These are phyloP conservation scores for Polyodon spathula DNA, from an alignment of 2,113 vertebrate species.

Conservation along the genomic window DNA sequence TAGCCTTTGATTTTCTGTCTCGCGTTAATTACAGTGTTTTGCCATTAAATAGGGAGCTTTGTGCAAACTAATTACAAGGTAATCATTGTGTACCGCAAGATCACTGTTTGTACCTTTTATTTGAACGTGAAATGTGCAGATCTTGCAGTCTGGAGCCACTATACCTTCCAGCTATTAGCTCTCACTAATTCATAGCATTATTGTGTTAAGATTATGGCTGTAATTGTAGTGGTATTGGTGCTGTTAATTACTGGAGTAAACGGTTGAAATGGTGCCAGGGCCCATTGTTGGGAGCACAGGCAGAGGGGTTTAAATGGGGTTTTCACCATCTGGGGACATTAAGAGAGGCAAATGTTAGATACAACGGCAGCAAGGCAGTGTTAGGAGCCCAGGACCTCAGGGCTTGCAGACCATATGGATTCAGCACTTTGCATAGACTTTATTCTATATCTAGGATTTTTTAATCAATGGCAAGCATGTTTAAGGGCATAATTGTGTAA, in stretches of 20 bases:
- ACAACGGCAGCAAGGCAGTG: slow-evolving; percentile 71
- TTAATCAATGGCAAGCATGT: slow-evolving; percentile 66
- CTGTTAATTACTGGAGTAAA: slow-evolving; percentile 99
- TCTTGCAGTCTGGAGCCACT: slow-evolving; percentile 75
- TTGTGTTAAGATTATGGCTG: slow-evolving; percentile 75
- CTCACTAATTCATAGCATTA: slow-evolving; percentile 86
- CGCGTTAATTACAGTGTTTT: slow-evolving; percentile 96
- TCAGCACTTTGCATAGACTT: slow-evolving; percentile 58
- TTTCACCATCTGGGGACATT: slow-evolving; percentile 97
- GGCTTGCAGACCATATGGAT: slow-evolving; percentile 94
- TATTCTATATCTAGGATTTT: slow-evolving; percentile 64
- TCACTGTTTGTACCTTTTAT: slow-evolving; percentile 88
- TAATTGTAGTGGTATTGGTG: slow-evolving; percentile 94
- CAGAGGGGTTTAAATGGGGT: slow-evolving; percentile 91
- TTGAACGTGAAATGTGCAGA: slow-evolving; percentile 74
- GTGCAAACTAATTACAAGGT: slow-evolving; percentile 98
- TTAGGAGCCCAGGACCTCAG: slow-evolving; percentile 71
- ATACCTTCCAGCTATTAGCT: slow-evolving; percentile 90
- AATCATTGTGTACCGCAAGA: slow-evolving; percentile 89
- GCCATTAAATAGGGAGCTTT: slow-evolving; percentile 95
- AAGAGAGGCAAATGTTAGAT: slow-evolving; percentile 76
- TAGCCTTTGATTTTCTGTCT: slow-evolving; percentile 99
- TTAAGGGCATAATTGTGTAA: too few species aligned
- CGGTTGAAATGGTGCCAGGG: slow-evolving; percentile 96
- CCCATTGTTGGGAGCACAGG: slow-evolving; percentile 90